Evolutionary conservation across 1,140 invertebrate genomes (phyloP), one percentile per base, ranked within the genome.

Genomic region (Episyrphus balteatus): DNA sequence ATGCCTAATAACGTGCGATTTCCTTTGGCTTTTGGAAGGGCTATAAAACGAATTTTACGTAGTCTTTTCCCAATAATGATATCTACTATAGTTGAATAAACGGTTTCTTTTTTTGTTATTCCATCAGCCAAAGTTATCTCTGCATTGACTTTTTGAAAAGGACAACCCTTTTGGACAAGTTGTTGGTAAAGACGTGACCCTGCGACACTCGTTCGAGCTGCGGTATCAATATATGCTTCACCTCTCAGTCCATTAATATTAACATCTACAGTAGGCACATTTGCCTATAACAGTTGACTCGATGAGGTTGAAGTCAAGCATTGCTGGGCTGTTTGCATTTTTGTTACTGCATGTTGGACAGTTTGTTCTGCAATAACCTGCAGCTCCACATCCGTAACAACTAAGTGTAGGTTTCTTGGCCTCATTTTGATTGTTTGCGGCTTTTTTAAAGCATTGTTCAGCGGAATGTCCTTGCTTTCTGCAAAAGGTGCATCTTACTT

Each of bases 41-140:
- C 46, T 15, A 51, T 47, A 21, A 51, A 51, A 3, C 42, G 41
- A 34, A 51, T 47, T 7, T 36, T 19, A 10, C 36, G 39, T 5
- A 33, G 15, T 11, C 49, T 39, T 14, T 51, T 51, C 8, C 42
- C 45, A 47, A 51, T 51, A 7, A 42, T 45, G 12, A 49, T 45
- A 14, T 41, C 30, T 3, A 30, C 37, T 21, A 45, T 33, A n/a
- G 44, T 45, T 13, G 38, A 40, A 17, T 44, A 44, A 15, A 49
- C 44, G 11, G 17, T 31, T 41, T 45, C 37, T 15, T 42, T 38
- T 8, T 36, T 19, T 2, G 18, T 13, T 12, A 41, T 49, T 26
- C 47, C 47, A 33, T 49, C 47, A 12, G 42, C 47, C 9, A 44
- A 15, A 17, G 14, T 49, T 5, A 49, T 39, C 19, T 49, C 42